Conservation (phyloP, 2,797 vertebrate genomes). For the Echiichthys vipera region DNA sequence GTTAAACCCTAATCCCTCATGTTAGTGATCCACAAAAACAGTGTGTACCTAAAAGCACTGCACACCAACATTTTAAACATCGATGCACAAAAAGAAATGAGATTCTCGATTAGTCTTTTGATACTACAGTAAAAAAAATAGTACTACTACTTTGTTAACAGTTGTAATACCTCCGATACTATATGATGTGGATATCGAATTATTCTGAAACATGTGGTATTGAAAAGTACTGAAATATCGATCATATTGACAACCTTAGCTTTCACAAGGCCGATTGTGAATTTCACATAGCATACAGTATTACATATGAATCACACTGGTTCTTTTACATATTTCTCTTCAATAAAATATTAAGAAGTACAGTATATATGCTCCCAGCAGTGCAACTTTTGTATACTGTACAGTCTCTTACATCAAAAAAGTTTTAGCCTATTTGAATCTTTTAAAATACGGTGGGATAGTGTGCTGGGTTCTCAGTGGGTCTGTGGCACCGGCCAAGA, state of each 20-base stretch:
- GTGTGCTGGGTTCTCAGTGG: conserved; percentile 54
- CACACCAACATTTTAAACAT: no score
- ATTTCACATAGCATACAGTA: background rate
- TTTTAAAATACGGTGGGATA: conserved; percentile 61
- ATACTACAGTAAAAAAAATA: no score
- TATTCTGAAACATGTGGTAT: no score
- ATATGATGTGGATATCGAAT: no score
- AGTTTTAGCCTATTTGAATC: conserved; percentile 61
- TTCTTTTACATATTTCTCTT: conserved; percentile 1
- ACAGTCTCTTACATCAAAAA: conserved; percentile 46
- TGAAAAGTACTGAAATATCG: no score
- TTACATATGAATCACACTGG: background rate
- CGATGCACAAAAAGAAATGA: no score
- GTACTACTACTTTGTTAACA: no score
- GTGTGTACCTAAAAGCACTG: no score
- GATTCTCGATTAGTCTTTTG: no score
- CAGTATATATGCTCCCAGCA: background rate
- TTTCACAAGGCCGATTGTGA: background rate
- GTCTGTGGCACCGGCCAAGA: conserved; percentile 70
- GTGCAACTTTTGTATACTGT: conserved; percentile 37
- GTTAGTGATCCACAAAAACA: background rate
- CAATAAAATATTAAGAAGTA: conserved; percentile 2
- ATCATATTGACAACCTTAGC: background rate
- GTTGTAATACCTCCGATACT: no score
- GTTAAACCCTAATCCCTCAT: background rate